Percentiles rank a stretch among this genome's conserved stretches.
phyloP scores from a whole-genome alignment of 2,888 invertebrate species.

The Lasioglossum morio region DNA sequence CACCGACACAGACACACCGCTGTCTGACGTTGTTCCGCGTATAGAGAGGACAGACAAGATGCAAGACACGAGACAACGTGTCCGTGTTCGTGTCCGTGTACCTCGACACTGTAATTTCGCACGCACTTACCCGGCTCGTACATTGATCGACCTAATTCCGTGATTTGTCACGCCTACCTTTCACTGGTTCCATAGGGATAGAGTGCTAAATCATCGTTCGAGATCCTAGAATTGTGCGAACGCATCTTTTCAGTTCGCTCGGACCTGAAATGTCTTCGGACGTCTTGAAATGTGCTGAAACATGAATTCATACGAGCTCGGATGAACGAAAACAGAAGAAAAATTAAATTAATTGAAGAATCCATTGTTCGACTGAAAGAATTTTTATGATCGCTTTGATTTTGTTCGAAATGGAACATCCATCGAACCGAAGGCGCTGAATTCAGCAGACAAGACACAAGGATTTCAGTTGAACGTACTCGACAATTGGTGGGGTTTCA shows the following conservation, averaged over 20 bases:
- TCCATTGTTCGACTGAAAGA: too few relatives aligned
- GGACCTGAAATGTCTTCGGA: too few relatives aligned
- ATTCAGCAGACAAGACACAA: too few relatives aligned
- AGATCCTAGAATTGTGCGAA: too few relatives aligned
- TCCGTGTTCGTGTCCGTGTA: background rate
- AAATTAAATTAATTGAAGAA: too few relatives aligned
- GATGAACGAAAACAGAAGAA: too few relatives aligned
- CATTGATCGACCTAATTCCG: slow-evolving; percentile 77
- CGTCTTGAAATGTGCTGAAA: too few relatives aligned
- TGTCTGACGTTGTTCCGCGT: background rate
- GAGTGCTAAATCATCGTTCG: slow-evolving; percentile 57
- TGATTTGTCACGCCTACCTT: slow-evolving; percentile 80
- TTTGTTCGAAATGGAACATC: too few relatives aligned
- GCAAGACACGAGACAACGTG: slow-evolving; percentile 35
- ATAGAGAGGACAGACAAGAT: slow-evolving; percentile 15
- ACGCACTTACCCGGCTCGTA: slow-evolving; percentile 62
- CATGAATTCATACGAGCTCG: too few relatives aligned
- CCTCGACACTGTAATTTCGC: slow-evolving; percentile 47
- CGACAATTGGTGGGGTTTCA: slow-evolving; percentile 38
- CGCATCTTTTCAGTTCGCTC: too few relatives aligned
- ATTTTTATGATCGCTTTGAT: too few relatives aligned
- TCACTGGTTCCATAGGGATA: slow-evolving; percentile 74
- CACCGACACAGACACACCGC: slow-evolving; percentile 23
- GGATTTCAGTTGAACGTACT: background rate
- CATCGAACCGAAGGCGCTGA: too few relatives aligned